Conservation (phyloP, 2,888 invertebrate species). For the Troilus luridus region DNA sequence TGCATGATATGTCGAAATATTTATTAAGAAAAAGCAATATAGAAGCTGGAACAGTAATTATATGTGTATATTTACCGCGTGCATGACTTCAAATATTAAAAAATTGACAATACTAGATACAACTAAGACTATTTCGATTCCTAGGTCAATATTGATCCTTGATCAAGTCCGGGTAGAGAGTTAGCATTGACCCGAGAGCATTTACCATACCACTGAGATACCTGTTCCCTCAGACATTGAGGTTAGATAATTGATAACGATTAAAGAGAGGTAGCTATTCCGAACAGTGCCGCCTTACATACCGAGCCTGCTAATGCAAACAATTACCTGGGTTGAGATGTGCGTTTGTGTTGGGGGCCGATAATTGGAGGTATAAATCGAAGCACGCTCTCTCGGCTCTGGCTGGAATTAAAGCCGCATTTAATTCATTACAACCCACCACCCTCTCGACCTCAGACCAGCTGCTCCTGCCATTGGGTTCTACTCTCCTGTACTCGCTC, state of each 20-base stretch:
- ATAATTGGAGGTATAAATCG: slow-evolving; percentile 21
- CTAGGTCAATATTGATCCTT: no score
- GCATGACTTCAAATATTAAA: no score
- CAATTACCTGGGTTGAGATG: not conserved
- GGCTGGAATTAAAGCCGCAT: slow-evolving; percentile 28
- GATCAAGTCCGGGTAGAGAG: no score
- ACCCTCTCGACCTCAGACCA: slow-evolving; percentile 8
- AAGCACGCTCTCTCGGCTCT: not conserved
- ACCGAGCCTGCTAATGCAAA: not conserved
- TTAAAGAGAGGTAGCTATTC: not conserved
- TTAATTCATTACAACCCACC: slow-evolving; percentile 34
- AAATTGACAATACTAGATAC: no score
- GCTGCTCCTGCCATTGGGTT: not conserved
- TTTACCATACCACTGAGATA: not conserved
- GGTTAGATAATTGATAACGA: not conserved
- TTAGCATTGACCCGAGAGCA: no score
- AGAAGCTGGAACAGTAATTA: no score
- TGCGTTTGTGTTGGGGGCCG: not conserved
- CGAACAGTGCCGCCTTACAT: not conserved
- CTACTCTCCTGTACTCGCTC: not conserved
- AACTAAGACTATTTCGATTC: no score
- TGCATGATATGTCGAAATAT: no score
- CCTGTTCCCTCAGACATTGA: not conserved
- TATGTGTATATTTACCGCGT: no score
- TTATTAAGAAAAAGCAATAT: no score